Base-by-base conservation (phyloP, 2,888 invertebrate species). In the Macrophya annulata region DNA sequence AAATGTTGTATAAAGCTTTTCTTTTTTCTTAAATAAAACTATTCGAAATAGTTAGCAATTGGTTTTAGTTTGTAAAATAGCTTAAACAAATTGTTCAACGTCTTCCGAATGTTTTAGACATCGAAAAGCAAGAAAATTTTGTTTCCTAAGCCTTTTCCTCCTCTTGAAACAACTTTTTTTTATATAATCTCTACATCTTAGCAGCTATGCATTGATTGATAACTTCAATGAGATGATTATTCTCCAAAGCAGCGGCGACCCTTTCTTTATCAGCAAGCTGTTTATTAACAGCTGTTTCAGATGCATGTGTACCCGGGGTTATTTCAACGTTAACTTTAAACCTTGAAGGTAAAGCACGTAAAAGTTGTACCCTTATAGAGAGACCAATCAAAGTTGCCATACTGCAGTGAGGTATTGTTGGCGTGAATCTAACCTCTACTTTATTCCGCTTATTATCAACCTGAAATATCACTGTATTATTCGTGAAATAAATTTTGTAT, bases 321-420 rank as follows among this genome's bases (percentile, higher is more conserved):
- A 99, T 98, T 90, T 96, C 95, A 0, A 99, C 98, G 8, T 95
- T 96, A 1, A 99, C 97, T 94, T 99, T 97, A 91, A 98, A 98
- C 71, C 97, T 95, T 10, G 96, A 94, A 0, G 99, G 98, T 6
- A 99, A 93, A 0, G 97, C 96, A 86, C 99, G 95, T 40, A 99
- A 94, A 8, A 99, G 94, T 92, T 99, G 98, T 0, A 99, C 99
- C 72, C 98, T 94, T 88, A 99, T 99, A 0, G 98, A 98, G 0
- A 99, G 94, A 1, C 99, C 98, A 87, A 96, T 99, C 59, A 99
- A 94, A 0, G 99, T 99, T 1, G 99, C 99, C 99, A 99, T 99
- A 89, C 99, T 99, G 91, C 99, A 99, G 91, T 99, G 99, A 0
- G 99, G 99, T 89, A 99, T 99, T 0, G 99, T 99, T 0, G 99